These are phyloP conservation scores for Microchirus variegatus DNA, from an alignment of 2,797 vertebrate genomes.

Conservation along the genomic window DNA sequence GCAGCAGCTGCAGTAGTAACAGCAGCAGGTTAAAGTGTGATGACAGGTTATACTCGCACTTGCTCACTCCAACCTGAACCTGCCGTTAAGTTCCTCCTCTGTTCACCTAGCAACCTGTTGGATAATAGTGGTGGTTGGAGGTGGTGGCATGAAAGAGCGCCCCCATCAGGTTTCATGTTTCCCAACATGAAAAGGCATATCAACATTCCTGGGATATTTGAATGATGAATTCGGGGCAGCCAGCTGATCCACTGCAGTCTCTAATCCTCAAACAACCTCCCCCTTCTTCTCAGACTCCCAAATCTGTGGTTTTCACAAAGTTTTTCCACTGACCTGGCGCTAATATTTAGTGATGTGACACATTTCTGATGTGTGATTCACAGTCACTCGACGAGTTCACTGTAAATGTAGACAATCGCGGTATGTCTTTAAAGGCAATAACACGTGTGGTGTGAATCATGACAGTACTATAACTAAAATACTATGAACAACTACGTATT, in stretches of 20 bases:
- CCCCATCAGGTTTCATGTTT: constrained; percentile 55
- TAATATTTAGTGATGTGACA: too few species aligned
- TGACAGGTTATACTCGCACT: constrained; percentile 13
- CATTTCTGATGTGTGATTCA: too few species aligned
- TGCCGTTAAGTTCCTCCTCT: constrained; percentile 6
- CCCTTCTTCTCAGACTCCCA: constrained; percentile 41
- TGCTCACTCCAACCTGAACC: constrained; percentile 42
- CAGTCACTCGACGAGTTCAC: too few species aligned
- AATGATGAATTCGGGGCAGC: constrained; percentile 68
- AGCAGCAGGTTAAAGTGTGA: background rate
- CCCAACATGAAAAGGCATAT: constrained; percentile 50
- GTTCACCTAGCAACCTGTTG: constrained; percentile 66
- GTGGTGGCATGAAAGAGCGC: constrained; percentile 61
- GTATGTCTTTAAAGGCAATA: too few species aligned
- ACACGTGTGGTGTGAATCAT: too few species aligned
- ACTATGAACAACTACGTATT: too few species aligned
- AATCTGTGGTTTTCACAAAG: too few species aligned
- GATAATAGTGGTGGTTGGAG: background rate
- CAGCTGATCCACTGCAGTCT: constrained; percentile 60
- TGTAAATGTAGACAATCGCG: too few species aligned
- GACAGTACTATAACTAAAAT: too few species aligned
- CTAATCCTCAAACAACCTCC: constrained; percentile 73
- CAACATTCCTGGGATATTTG: constrained; percentile 77
- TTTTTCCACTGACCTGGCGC: too few species aligned
- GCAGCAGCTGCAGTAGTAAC: too few species aligned